A percentile compares a stretch with the other conserved stretches of the same genome.
Conservation (phyloP, 2,113 vertebrate genomes). For the Rhipidura dahli region DNA sequence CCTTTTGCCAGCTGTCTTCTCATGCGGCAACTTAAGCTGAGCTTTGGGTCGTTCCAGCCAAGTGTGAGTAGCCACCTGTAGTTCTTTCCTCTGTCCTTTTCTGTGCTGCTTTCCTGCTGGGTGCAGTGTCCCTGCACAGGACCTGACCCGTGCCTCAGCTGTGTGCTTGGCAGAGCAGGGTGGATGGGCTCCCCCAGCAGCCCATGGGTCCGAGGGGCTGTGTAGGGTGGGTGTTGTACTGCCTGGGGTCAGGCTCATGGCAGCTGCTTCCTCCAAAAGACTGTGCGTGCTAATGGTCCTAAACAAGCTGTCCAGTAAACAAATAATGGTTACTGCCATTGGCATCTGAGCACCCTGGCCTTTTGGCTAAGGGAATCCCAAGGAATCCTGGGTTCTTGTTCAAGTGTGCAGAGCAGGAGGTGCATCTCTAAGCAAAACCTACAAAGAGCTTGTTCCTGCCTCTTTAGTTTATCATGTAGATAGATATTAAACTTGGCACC, state of each 20-base stretch:
- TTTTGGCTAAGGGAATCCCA: not conserved
- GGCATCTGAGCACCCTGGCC: not conserved
- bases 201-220: accelerated
- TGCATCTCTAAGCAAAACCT: not conserved
- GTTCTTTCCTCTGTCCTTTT: not conserved
- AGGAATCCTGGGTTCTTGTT: not conserved
- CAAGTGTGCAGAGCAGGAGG: not conserved
- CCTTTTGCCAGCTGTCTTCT: not conserved
- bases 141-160: accelerated
- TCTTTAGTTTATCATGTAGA: not conserved
- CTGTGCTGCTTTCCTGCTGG: accelerated
- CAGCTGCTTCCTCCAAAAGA: not conserved
- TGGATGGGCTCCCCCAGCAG: not conserved
- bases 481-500: not conserved
- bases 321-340: not conserved
- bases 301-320: not conserved
- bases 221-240: not conserved
- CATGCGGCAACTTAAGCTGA: not conserved
- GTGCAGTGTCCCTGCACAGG: accelerated
- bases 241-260: not conserved
- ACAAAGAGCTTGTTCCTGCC: not conserved
- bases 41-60: not conserved
- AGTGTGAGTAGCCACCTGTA: not conserved
- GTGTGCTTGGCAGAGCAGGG: not conserved
- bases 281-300: accelerated